Conservation (phyloP, 2,797 vertebrate genomes). For the Sebastes steindachneri region DNA sequence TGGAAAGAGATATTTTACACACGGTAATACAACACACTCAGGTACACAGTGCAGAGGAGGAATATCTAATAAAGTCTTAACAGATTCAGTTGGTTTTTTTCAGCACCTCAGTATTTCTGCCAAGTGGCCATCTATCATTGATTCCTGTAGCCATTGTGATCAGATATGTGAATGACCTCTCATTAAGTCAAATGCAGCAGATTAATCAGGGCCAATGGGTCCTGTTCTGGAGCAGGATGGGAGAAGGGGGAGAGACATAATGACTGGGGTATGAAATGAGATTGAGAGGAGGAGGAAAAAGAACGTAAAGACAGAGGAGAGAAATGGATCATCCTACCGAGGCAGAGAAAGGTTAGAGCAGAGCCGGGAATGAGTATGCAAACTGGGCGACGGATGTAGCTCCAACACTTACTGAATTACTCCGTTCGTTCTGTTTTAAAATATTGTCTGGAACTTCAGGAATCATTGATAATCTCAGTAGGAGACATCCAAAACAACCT, state of each 20-base stretch:
- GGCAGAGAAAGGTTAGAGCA: constrained; percentile 38
- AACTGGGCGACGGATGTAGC: constrained; percentile 22
- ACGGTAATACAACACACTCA: constrained; percentile 32
- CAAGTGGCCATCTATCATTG: constrained; percentile 81
- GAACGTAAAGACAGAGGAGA: constrained; percentile 64
- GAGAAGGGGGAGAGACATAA: constrained; percentile 67
- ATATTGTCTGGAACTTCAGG: neutral
- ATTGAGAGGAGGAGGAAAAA: constrained; percentile 69
- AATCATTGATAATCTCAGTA: neutral
- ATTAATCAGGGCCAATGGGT: constrained; percentile 81
- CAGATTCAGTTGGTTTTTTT: constrained; percentile 52
- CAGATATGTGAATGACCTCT: constrained; percentile 83
- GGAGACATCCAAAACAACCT: neutral
- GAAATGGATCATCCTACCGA: constrained; percentile 69
- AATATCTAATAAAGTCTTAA: constrained; percentile 68
- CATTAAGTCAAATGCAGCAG: constrained; percentile 82
- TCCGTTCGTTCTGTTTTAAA: constrained; percentile 13
- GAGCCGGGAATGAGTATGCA: constrained; percentile 27
- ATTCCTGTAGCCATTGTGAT: constrained; percentile 77
- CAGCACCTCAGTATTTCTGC: constrained; percentile 70
- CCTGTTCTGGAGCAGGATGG: constrained; percentile 69
- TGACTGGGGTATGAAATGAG: constrained; percentile 80
- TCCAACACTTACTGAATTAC: constrained; percentile 35
- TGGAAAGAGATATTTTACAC: constrained; percentile 61
- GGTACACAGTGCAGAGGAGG: constrained; percentile 41